Evolutionary conservation across 2,797 vertebrate genomes (phyloP).

Genomic region (Tapirus indicus): DNA sequence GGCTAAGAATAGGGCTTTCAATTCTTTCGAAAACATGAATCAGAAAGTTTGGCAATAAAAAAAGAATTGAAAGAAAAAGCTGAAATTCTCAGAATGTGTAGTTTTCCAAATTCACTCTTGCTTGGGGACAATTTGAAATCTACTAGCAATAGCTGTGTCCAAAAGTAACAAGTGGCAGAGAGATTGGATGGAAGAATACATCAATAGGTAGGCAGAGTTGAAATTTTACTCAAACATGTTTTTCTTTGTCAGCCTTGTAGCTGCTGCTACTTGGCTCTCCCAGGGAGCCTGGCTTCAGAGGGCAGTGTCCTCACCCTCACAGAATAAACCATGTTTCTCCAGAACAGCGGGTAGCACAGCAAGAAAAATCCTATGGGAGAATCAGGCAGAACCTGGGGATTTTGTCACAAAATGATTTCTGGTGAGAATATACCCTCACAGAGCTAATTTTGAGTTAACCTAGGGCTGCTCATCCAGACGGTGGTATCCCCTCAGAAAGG

Average conservation of each 20-base stretch:
- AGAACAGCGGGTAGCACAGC: rapidly evolving
- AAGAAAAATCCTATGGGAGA: background rate
- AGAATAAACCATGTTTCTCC: rapidly evolving
- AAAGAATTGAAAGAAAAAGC: background rate
- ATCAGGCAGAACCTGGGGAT: background rate
- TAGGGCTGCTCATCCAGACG: background rate
- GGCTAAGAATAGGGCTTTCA: background rate
- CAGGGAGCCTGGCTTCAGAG: rapidly evolving
- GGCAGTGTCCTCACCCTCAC: rapidly evolving
- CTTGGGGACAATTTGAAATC: background rate
- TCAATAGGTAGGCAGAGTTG: too few species aligned
- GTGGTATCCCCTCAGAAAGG: rapidly evolving
- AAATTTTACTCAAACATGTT: background rate
- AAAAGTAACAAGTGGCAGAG: background rate
- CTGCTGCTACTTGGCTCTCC: background rate
- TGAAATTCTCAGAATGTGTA: background rate
- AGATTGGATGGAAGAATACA: background rate
- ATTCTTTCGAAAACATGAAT: background rate
- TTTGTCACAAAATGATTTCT: background rate
- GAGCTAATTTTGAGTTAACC: background rate
- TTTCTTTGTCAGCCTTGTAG: background rate
- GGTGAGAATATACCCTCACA: background rate
- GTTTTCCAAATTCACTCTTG: background rate
- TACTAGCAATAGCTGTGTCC: background rate
- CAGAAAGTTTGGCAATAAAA: background rate